A percentile compares a stretch with the other conserved stretches of the same genome.
phyloP scores from a whole-genome alignment of 2,888 invertebrate genomes.

The Harpalus rubripes region DNA sequence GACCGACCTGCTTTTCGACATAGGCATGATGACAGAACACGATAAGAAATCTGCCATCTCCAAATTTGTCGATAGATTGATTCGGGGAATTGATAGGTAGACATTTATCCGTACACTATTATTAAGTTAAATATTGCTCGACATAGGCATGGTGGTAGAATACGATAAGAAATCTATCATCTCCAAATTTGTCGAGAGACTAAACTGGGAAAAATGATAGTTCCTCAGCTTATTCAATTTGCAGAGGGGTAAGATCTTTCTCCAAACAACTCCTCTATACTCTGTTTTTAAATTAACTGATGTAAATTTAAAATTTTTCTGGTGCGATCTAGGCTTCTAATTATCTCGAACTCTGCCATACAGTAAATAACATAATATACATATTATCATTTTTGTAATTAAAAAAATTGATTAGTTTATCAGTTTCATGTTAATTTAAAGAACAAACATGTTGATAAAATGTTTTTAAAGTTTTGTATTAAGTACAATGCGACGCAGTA shows the following conservation, averaged over 20 bases:
- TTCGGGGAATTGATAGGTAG: slow-evolving; percentile 75
- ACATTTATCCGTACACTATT: slow-evolving; percentile 73
- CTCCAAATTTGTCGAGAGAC: slow-evolving; percentile 75
- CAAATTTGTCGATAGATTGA: slow-evolving; percentile 42
- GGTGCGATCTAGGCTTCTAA: no score
- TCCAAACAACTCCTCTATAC: not conserved
- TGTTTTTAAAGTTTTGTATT: no score
- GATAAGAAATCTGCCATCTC: slow-evolving; percentile 49
- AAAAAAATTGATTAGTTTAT: no score
- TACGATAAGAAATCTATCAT: slow-evolving; percentile 69
- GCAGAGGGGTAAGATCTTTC: not conserved
- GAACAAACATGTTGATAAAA: no score
- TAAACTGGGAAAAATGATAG: slow-evolving; percentile 74
- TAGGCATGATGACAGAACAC: slow-evolving; percentile 48
- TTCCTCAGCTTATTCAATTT: slow-evolving; percentile 69
- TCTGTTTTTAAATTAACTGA: no score
- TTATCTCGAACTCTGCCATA: no score
- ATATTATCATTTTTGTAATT: no score
- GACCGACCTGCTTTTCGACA: not conserved
- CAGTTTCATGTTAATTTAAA: no score
- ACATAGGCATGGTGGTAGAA: slow-evolving; percentile 75
- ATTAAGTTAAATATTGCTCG: slow-evolving; percentile 68
- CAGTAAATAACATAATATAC: no score
- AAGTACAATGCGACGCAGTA: no score
- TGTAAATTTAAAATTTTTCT: no score